phyloP scores from a whole-genome alignment of 2,888 invertebrate species.

The Argyresthia goedartella region DNA sequence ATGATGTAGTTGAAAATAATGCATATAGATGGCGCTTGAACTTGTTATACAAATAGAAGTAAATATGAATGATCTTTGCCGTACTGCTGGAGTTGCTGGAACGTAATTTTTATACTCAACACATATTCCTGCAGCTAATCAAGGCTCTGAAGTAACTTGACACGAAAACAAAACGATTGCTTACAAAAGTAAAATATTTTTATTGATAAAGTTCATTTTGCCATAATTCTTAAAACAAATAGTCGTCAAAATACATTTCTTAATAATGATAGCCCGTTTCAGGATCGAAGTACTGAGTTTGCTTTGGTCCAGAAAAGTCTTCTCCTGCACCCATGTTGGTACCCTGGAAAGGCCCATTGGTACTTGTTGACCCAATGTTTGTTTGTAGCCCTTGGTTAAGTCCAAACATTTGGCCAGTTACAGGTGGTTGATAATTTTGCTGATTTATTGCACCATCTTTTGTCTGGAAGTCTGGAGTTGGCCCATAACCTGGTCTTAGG shows the following conservation, averaged over 20 bases:
- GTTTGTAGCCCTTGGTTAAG: neutral
- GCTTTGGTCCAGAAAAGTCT: constrained; percentile 48
- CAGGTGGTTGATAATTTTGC: neutral
- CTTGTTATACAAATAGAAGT: no score
- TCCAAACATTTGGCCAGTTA: neutral
- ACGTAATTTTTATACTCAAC: no score
- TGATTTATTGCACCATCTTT: constrained; percentile 8
- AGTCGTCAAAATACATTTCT: constrained; percentile 9
- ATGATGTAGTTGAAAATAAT: no score
- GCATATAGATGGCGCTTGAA: no score
- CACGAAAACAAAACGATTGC: no score
- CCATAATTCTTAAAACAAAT: no score
- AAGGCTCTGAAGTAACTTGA: no score
- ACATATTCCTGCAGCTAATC: no score
- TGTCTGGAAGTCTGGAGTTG: constrained; percentile 3
- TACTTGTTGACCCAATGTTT: neutral
- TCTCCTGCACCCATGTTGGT: constrained; percentile 21
- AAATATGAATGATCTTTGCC: no score
- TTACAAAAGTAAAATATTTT: no score
- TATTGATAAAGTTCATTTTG: no score
- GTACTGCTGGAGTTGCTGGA: no score
- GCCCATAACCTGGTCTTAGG: neutral
- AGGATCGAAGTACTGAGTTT: constrained; percentile 37
- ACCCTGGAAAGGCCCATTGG: neutral
- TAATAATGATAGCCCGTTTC: constrained; percentile 47